Conservation (phyloP, 2,888 invertebrate genomes). For the Rhingia rostrata region DNA sequence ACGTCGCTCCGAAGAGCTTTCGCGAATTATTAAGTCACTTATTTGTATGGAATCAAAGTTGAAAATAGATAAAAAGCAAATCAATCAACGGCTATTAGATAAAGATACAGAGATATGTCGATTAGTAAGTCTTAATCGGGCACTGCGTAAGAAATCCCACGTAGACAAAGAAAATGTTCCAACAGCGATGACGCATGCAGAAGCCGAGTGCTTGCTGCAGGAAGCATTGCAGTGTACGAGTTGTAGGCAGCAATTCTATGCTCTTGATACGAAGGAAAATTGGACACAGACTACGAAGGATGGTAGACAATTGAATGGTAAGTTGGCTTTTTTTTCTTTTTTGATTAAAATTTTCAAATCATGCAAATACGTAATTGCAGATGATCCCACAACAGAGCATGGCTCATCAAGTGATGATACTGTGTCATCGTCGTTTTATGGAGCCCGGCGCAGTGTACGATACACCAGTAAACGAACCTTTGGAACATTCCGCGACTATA, state of each 20-base stretch:
- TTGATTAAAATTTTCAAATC: not conserved
- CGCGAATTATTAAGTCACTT: slow-evolving; percentile 82
- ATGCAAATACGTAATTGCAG: slow-evolving; percentile 65
- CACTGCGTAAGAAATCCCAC: slow-evolving; percentile 78
- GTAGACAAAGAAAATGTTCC: slow-evolving; percentile 74
- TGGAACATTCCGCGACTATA: slow-evolving; percentile 82
- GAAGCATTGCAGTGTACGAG: slow-evolving; percentile 82
- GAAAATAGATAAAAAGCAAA: slow-evolving; percentile 82
- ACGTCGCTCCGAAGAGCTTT: slow-evolving; percentile 81
- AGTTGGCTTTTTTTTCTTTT: slow-evolving; percentile 33
- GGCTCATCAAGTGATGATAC: slow-evolving; percentile 83
- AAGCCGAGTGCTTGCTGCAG: slow-evolving; percentile 78
- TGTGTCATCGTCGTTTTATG: slow-evolving; percentile 82
- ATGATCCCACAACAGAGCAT: slow-evolving; percentile 79
- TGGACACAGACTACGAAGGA: slow-evolving; percentile 80
- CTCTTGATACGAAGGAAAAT: slow-evolving; percentile 80
- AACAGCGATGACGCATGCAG: slow-evolving; percentile 47
- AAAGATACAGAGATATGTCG: slow-evolving; percentile 81
- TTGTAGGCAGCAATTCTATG: slow-evolving; percentile 82
- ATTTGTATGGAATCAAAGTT: slow-evolving; percentile 82
- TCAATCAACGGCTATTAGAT: slow-evolving; percentile 80
- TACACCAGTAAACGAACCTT: slow-evolving; percentile 83
- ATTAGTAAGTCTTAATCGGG: slow-evolving; percentile 79
- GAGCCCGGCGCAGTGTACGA: slow-evolving; percentile 82
- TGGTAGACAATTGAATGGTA: slow-evolving; percentile 78